Evolutionary conservation across 2,113 vertebrate species (phyloP), one percentile per base, ranked within the genome.

Genomic region (Phalacrocorax brasilianus): DNA sequence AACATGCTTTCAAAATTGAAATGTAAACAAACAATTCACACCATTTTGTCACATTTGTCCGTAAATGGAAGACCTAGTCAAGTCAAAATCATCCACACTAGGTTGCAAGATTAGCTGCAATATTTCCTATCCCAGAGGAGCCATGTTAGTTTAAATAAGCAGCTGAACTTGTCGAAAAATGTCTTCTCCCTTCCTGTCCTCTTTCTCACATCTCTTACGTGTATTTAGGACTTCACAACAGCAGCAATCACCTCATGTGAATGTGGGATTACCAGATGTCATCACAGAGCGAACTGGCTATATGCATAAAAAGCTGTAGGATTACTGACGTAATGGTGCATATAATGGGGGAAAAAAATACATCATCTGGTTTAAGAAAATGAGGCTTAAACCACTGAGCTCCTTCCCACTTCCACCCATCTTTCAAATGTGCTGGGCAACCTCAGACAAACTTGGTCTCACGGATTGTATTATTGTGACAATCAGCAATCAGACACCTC

Each of bases 381-480:
- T 5, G 5, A 22, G 44, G 50, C 35, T 79, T 73, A 10, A 3
- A 47, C 38, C 73, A 47, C 33, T 21, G 28, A 79, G 67, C 26
- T 40, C 45, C 45, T n/a, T 73, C 61, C 45, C 12, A 20, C 49
- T 62, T 47, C 30, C 40, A 62, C 7, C 32, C 62, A 38, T 63
- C 70, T 63, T 50, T 70, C 76, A 38, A 56, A 81, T 1, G 6
- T 2, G 3, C 33, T 56, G 19, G 63, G 14, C 53, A 67, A 27
- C 28, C 47, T 59, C 16, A 28, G 19, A 35, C 22, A 67, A 53
- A 79, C 20, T 3, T 66, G 16, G 24, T 40, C 45, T 80, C 30
- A 5, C 1, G 1, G 24, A 67, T 7, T 7, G 1, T 22, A 40
- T 15, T 20, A 10, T 12, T 8, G 4, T 18, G 40, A 53, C 21